Percentiles rank a stretch among this genome's conserved stretches.
These are phyloP conservation scores for Gryllus longicercus DNA, from an alignment of 2,888 invertebrate species.

Conservation along the genomic window DNA sequence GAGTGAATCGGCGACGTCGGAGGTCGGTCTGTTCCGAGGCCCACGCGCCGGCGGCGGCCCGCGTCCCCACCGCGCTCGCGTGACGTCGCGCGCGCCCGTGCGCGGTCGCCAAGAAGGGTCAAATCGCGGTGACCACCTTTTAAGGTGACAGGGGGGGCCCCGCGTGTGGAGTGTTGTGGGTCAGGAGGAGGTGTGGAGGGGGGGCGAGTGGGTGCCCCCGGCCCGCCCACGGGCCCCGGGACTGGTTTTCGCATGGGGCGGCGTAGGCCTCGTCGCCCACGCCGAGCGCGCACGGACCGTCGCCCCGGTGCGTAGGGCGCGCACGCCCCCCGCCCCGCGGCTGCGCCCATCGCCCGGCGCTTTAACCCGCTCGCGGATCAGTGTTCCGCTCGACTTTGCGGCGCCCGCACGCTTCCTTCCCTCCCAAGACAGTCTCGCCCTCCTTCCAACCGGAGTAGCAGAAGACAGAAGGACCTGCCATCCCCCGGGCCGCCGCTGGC, in stretches of 20 bases:
- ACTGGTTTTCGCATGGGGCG: slow-evolving; percentile 23
- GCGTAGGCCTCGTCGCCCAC: slow-evolving; percentile 27
- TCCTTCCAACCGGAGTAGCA: not conserved
- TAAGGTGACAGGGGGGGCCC: slow-evolving; percentile 34
- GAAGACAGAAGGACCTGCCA: not conserved
- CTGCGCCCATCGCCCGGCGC: not conserved
- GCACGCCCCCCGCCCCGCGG: not conserved
- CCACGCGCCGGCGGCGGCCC: slow-evolving; percentile 22
- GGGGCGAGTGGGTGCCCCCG: slow-evolving; percentile 22
- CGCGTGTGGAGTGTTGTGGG: not conserved
- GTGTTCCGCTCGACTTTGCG: slow-evolving; percentile 4
- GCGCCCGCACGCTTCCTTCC: not conserved
- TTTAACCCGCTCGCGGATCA: not conserved
- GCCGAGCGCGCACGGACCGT: not conserved
- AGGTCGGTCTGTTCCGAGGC: not conserved
- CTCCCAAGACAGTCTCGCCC: slow-evolving; percentile 2
- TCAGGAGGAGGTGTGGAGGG: slow-evolving; percentile 10
- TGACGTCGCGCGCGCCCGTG: slow-evolving; percentile 18
- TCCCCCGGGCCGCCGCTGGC: not conserved
- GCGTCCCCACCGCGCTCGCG: not conserved
- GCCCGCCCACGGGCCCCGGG: slow-evolving; percentile 28
- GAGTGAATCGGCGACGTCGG: not conserved
- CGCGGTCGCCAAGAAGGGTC: slow-evolving; percentile 33
- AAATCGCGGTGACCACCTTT: slow-evolving; percentile 34
- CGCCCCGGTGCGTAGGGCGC: not conserved